A percentile compares a stretch with the other conserved stretches of the same genome.
Evolutionary conservation across 2,797 vertebrate species (phyloP).

Genomic region (Syngnathus rostellatus): DNA sequence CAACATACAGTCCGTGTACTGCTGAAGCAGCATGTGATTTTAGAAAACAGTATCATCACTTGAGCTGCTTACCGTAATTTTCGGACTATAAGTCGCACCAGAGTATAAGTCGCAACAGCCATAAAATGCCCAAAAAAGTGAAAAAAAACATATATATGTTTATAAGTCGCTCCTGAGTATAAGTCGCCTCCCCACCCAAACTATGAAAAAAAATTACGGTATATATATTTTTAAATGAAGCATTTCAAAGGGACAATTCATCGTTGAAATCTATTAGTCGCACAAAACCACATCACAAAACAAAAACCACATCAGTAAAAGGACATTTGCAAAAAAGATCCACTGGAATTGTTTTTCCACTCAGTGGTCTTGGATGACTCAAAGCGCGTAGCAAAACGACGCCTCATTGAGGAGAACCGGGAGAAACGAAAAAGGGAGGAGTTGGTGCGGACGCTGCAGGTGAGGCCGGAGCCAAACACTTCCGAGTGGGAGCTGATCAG

Average conservation of each 20-base stretch:
- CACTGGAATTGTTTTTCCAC: neutral
- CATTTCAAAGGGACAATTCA: no score
- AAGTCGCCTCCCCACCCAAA: no score
- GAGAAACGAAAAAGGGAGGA: constrained; percentile 89
- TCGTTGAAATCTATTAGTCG: no score
- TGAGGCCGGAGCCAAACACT: constrained; percentile 80
- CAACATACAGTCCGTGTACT: neutral
- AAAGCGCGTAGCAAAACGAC: constrained; percentile 92
- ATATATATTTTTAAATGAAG: no score
- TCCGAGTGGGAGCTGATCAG: constrained; percentile 94
- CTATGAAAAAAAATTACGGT: no score
- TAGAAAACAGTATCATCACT: neutral
- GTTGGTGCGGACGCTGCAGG: constrained; percentile 85
- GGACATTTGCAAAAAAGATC: neutral
- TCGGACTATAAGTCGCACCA: no score
- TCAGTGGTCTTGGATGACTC: constrained; percentile 93
- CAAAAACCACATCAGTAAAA: no score
- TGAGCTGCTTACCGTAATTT: neutral
- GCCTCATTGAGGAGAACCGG: constrained; percentile 95
- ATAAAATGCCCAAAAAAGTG: no score
- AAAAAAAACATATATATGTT: no score
- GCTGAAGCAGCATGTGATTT: neutral
- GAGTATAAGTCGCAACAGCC: no score
- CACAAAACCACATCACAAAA: no score
- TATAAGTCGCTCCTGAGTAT: no score